These are phyloP conservation scores for Mercenaria mercenaria DNA, from an alignment of 1,140 invertebrate species.

Conservation along the genomic window DNA sequence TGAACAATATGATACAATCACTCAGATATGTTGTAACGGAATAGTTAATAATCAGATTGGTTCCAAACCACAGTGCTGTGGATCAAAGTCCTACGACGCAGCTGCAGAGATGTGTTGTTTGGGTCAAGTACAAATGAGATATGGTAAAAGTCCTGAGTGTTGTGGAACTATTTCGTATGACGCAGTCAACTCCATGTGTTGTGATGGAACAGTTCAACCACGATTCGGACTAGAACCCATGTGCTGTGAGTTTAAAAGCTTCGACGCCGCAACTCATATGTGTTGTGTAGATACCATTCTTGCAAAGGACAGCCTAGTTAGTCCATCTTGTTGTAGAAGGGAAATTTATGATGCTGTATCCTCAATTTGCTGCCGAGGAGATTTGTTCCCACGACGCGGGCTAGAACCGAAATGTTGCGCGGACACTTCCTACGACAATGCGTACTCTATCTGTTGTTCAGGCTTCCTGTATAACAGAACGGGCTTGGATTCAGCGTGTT, in stretches of 20 bases:
- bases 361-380: slow-evolving; percentile 55
- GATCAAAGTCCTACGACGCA: slow-evolving; percentile 52
- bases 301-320: neutral
- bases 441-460: slow-evolving; percentile 19
- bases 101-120: slow-evolving; percentile 56
- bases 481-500: slow-evolving; percentile 30
- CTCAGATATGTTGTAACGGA: slow-evolving; percentile 49
- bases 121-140: slow-evolving; percentile 39
- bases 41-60: slow-evolving; percentile 39
- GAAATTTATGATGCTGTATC: slow-evolving; percentile 42
- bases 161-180: slow-evolving; percentile 49
- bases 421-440: slow-evolving; percentile 29
- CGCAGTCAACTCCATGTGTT: slow-evolving; percentile 50
- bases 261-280: slow-evolving; percentile 49
- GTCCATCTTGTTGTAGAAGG: slow-evolving; percentile 50
- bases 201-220: slow-evolving; percentile 51
- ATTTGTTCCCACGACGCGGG: slow-evolving; percentile 20
- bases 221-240: slow-evolving; percentile 49
- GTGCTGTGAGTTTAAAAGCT: slow-evolving; percentile 57
- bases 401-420: slow-evolving; percentile 54
- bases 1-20: slow-evolving; percentile 44
- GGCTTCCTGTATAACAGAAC: slow-evolving; percentile 48
- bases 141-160: slow-evolving; percentile 44
- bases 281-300: slow-evolving; percentile 50
- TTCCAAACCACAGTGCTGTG: slow-evolving; percentile 55